These are phyloP conservation scores for Microctonus hyperodae DNA, from an alignment of 2,888 invertebrate species.

Conservation along the genomic window DNA sequence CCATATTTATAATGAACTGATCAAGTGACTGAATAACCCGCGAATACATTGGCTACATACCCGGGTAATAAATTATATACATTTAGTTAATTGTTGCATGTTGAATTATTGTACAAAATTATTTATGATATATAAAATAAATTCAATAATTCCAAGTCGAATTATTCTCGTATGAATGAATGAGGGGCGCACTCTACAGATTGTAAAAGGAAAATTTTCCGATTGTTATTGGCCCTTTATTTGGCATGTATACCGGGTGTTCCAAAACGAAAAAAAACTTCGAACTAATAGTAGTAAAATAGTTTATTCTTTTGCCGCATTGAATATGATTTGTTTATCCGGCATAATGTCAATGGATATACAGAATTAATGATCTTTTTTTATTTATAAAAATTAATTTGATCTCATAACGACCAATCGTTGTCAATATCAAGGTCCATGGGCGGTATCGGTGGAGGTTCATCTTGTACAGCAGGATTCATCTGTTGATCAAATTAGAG, in stretches of 20 bases:
- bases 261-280: background rate
- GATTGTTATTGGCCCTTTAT: conserved; percentile 23
- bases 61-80: conserved; percentile 15
- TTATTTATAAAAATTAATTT: background rate
- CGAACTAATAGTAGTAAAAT: conserved; percentile 11
- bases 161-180: background rate
- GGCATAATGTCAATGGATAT: background rate
- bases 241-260: conserved; percentile 19
- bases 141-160: background rate
- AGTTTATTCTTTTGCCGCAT: background rate
- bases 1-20: conserved; percentile 39
- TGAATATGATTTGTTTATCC: background rate
- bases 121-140: background rate
- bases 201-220: conserved; percentile 6
- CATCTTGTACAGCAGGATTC: conserved; percentile 41
- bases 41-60: conserved; percentile 39
- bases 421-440: conserved; percentile 44
- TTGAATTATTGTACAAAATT: background rate
- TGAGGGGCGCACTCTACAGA: conserved; percentile 16
- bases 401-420: conserved; percentile 36
- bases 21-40: conserved; percentile 40
- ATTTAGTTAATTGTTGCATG: background rate
- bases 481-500: conserved; percentile 36
- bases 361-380: background rate
- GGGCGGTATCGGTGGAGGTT: conserved; percentile 53